These are phyloP conservation scores for Ciconia maguari DNA, from an alignment of 2,113 vertebrate genomes.

Conservation along the genomic window DNA sequence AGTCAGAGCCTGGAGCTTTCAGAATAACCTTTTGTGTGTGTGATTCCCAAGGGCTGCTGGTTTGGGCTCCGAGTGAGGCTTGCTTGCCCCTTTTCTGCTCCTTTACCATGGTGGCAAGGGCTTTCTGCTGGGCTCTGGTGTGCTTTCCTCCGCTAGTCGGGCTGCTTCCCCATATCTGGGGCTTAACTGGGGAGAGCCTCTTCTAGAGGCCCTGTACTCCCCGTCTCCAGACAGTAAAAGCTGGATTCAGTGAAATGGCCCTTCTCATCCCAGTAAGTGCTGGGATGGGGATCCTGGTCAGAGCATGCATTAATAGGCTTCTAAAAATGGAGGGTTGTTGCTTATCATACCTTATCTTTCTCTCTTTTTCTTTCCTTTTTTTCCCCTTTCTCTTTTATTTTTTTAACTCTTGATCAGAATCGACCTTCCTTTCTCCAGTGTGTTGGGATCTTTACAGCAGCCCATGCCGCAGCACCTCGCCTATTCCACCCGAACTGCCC, in stretches of 20 bases:
- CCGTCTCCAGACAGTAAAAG: neutral
- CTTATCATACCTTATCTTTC: conserved; percentile 62
- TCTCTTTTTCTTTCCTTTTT: conserved; percentile 59
- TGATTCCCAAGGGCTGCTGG: neutral
- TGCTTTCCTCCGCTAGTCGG: fast-evolving
- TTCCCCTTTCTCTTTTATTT: neutral
- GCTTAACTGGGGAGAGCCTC: neutral
- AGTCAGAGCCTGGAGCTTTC: neutral
- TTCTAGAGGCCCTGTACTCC: neutral
- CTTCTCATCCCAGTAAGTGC: neutral
- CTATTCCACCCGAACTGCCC: conserved; percentile 17
- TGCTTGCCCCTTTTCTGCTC: neutral
- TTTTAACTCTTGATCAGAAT: conserved; percentile 52
- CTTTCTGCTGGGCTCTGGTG: neutral
- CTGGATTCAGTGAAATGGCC: neutral
- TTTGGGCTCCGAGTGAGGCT: neutral
- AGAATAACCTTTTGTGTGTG: neutral
- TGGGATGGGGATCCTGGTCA: neutral
- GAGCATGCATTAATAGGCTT: neutral
- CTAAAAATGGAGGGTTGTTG: neutral
- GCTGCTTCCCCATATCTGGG: neutral
- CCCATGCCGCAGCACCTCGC: conserved; percentile 61
- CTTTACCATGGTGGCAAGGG: neutral
- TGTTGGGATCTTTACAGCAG: conserved; percentile 62
- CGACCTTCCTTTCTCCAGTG: conserved; percentile 56